Percentiles rank a stretch among this genome's conserved stretches.
These are phyloP conservation scores for Prochilodus magdalenae DNA, from an alignment of 2,113 vertebrate genomes.

Conservation along the genomic window DNA sequence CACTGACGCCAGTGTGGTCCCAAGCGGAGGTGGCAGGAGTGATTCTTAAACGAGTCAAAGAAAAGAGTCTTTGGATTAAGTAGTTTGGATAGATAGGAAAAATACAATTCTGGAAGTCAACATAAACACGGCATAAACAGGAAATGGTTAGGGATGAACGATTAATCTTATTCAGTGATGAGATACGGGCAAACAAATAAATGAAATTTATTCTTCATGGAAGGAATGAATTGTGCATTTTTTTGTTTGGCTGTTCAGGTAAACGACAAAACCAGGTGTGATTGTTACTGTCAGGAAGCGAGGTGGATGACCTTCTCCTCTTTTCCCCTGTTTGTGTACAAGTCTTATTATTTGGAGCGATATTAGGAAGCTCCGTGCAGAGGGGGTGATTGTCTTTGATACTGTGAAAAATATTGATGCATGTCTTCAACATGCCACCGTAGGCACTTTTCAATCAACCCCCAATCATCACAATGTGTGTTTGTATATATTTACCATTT, in stretches of 20 bases:
- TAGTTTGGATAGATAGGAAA: not conserved
- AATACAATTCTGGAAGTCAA: not conserved
- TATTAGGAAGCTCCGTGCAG: not conserved
- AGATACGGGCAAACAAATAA: constrained; percentile 8
- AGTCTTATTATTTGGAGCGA: not conserved
- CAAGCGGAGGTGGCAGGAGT: not conserved
- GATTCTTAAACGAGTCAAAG: not conserved
- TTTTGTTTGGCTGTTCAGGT: not conserved
- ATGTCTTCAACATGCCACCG: not conserved
- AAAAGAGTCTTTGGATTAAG: not conserved
- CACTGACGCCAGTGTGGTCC: constrained; percentile 56
- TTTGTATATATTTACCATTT: no score
- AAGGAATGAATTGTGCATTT: not conserved
- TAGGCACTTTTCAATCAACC: not conserved
- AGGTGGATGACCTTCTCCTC: no score
- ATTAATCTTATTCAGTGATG: not conserved
- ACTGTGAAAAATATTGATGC: not conserved
- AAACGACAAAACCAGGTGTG: not conserved
- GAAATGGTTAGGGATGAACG: not conserved
- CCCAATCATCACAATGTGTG: no score
- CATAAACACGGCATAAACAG: not conserved
- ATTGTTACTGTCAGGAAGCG: not conserved
- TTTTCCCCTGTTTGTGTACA: not conserved
- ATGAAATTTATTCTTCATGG: not conserved
- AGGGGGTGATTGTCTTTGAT: not conserved